Evolutionary conservation across 2,797 vertebrate genomes (phyloP), one percentile per base, ranked within the genome.

Genomic region (Notoglanidium macrostoma): DNA sequence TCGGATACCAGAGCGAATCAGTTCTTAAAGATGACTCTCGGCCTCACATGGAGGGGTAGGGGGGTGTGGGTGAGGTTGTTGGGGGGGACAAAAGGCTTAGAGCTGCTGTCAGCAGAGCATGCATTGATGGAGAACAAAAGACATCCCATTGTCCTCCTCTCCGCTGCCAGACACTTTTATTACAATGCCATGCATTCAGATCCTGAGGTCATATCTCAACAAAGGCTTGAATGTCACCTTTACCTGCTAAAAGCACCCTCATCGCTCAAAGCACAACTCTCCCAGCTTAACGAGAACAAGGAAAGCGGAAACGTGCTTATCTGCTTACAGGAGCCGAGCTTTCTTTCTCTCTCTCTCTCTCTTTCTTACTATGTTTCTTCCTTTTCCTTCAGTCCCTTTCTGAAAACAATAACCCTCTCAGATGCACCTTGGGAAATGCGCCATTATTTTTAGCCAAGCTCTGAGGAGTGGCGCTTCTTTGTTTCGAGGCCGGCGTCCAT

Each of bases 11-110:
- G 93, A 93, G 94, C 94, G 93, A 95, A 95, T 95, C 95, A 94
- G 93, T 95, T 95, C 95, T 96, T 95, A 94, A 96, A 95, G 95
- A 97, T 95, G 96, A 97, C 95, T 94, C 94, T 94, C 90, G 94
- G 90, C 87, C 70, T 92, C 92, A 92, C 86, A 90, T 92, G 94
- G 93, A 93, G 94, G 92, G 81, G 46, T 54, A 68, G 93, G 94
- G 92, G 72, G 72, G 72, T 49, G 81, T 51, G 35, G 94, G 54
- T 78, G 73, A 26, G 61, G 70, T 49, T 55, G 92, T 49, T 49
- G 91, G 92, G 91, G 91, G 93, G 21, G 49, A 74, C 63, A 70
- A 88, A 88, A 92, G 95, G 95, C 94, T 95, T 95, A 95, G 91
- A 93, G 94, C 94, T 94, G 94, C 95, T 95, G 94, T 91, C 92